phyloP scores from a whole-genome alignment of 2,888 invertebrate genomes.

The Coleophora flavipennella region DNA sequence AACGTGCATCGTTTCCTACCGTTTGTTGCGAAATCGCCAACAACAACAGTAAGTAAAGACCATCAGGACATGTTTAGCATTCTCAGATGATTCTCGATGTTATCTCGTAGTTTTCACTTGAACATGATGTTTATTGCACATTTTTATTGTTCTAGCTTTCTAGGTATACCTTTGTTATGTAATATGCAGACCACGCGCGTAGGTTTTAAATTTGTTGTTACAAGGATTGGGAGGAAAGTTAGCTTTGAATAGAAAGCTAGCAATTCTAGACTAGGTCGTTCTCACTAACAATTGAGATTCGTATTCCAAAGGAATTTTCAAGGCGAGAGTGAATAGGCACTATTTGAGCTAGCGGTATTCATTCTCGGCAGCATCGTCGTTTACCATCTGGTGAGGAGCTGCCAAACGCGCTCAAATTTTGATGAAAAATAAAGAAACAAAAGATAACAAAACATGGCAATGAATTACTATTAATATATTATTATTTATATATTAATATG shows the following conservation, averaged over 20 bases:
- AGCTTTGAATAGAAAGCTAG: background rate
- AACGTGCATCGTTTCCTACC: background rate
- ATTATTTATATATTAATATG: too few relatives aligned
- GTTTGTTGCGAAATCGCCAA: conserved; percentile 7
- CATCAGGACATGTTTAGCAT: conserved; percentile 22
- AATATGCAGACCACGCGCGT: background rate
- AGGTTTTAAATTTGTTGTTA: background rate
- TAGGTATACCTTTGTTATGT: conserved; percentile 18
- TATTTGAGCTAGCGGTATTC: too few relatives aligned
- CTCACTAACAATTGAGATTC: background rate
- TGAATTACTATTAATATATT: too few relatives aligned
- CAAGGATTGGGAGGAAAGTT: background rate
- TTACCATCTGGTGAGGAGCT: too few relatives aligned
- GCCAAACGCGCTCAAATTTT: too few relatives aligned
- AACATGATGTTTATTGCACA: conserved; percentile 21
- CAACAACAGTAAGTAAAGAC: conserved; percentile 1
- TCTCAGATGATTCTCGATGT: conserved; percentile 17
- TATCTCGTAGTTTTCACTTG: conserved; percentile 29
- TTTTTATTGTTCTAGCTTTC: conserved; percentile 24
- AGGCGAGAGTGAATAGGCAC: too few relatives aligned
- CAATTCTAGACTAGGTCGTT: background rate
- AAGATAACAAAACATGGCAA: too few relatives aligned
- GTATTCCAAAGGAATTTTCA: too few relatives aligned
- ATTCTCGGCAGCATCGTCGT: too few relatives aligned
- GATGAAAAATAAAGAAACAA: too few relatives aligned